These are phyloP conservation scores for Cetonia aurata DNA, from an alignment of 2,888 invertebrate species.

Conservation along the genomic window DNA sequence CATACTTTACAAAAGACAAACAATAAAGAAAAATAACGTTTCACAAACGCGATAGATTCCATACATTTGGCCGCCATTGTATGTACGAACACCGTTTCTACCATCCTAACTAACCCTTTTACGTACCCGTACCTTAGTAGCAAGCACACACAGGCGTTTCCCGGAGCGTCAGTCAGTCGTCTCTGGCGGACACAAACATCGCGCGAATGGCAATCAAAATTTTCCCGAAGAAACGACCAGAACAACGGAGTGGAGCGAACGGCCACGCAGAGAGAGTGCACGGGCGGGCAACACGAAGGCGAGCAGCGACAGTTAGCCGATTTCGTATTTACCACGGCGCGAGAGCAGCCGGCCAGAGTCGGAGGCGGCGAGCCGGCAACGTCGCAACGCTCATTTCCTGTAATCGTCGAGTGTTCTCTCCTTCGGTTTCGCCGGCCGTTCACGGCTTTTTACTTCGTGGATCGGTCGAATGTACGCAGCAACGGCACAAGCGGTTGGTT, in stretches of 20 bases:
- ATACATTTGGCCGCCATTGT: slow-evolving; percentile 15
- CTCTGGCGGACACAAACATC: slow-evolving; percentile 3
- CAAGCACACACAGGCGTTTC: slow-evolving; percentile 22
- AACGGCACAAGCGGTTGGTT: slow-evolving; percentile 40
- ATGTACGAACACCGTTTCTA: background rate
- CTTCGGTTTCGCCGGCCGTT: background rate
- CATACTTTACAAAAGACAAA: too few species aligned
- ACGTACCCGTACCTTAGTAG: background rate
- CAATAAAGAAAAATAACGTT: too few species aligned
- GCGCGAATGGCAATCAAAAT: slow-evolving; percentile 19
- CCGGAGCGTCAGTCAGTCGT: background rate
- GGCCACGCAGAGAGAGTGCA: background rate
- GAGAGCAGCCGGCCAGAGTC: background rate
- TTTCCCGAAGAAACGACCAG: slow-evolving; percentile 5
- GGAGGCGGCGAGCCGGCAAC: slow-evolving; percentile 48
- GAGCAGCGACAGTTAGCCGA: slow-evolving; percentile 7
- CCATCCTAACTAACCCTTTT: background rate
- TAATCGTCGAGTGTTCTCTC: slow-evolving; percentile 47
- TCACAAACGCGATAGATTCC: background rate
- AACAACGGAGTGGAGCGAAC: background rate
- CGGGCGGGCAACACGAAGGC: background rate
- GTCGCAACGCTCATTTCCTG: slow-evolving; percentile 52
- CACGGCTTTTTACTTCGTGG: slow-evolving; percentile 45
- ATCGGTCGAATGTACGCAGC: too few species aligned
- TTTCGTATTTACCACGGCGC: slow-evolving; percentile 12